A percentile compares a stretch with the other conserved stretches of the same genome.
Evolutionary conservation across 2,113 vertebrate genomes (phyloP).

Genomic region (Solenodon paradoxus): DNA sequence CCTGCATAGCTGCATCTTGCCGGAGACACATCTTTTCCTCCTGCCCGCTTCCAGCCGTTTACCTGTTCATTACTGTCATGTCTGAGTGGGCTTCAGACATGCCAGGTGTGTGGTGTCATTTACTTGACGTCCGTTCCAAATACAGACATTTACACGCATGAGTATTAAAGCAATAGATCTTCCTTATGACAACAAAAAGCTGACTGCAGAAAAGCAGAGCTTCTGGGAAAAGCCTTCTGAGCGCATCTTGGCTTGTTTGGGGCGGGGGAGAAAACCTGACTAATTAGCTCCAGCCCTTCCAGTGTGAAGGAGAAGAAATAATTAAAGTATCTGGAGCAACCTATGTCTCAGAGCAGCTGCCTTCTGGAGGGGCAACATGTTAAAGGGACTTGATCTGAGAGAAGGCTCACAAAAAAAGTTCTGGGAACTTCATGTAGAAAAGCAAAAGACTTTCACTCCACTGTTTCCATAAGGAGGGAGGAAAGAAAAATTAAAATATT

Average conservation of each 20-base stretch:
- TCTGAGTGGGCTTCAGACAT: constrained; percentile 59
- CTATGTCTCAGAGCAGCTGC: background rate
- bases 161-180: constrained; percentile 68
- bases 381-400: background rate
- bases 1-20: background rate
- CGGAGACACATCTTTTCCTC: background rate
- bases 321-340: constrained; percentile 15
- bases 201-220: constrained; percentile 42
- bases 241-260: constrained; percentile 4
- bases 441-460: background rate
- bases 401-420: background rate
- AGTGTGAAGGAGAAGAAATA: constrained; percentile 30
- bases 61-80: constrained; percentile 69
- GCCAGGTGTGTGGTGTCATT: constrained; percentile 62
- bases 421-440: background rate
- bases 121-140: constrained; percentile 33
- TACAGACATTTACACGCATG: constrained; percentile 5
- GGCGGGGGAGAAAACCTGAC: background rate
- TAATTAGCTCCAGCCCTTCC: constrained; percentile 68
- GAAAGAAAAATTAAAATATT: constrained; percentile 20
- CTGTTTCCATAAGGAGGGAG: background rate
- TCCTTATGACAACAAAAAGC: constrained; percentile 46
- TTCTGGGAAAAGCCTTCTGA: constrained; percentile 60
- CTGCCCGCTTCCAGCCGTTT: background rate
- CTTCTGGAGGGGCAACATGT: background rate